Base-by-base conservation (phyloP, 2,113 vertebrate species). In the Miniopterus natalensis region DNA sequence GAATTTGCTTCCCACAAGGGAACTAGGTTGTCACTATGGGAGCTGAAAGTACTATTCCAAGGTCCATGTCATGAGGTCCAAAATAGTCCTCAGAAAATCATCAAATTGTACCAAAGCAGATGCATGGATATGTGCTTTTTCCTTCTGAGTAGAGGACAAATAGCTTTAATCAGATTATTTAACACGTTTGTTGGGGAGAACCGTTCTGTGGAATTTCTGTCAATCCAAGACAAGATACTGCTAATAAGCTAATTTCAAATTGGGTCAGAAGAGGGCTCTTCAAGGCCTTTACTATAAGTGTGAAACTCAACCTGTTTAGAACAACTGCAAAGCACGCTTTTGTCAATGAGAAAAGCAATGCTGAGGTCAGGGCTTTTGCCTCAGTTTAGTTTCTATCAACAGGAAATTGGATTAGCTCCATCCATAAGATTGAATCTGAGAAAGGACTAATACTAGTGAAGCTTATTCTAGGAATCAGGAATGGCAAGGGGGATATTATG, bases 91-190 rank as follows among this genome's bases (percentile, higher is more conserved):
- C 11, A 20, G 20, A 12, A 17, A 45, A 14, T 84, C 4, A 77
- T 42, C 10, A 51, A 83, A 78, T 42, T 47, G 0, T 66, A 90
- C 49, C 13, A 84, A 73, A 71, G 20, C 7, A 31, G 51, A 3
- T 36, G 5, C 6, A 18, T 31, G 8, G 5, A 27, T 9, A 47
- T 47, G 5, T 29, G 0, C 0, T 75, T 88, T 70, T 49, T n/a
- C 17, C 6, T 70, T 47, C 36, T 88, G 4, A 79, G 11, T 51
- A 66, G 3, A 55, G 6, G 36, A 21, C 13, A 66, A 23, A 45
- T n/a, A 78, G 0, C 6, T 95, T 84, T 84, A 80, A n/a, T 65
- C 12, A 61, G n/a, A 53, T 68, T 86, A 75, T 40, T 90, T 88
- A 77, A 45, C 20, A 73, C 2, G 27, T 63, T 63, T 31, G 61